Base-by-base conservation (phyloP, 2,888 invertebrate genomes). In the Dicycla oo region DNA sequence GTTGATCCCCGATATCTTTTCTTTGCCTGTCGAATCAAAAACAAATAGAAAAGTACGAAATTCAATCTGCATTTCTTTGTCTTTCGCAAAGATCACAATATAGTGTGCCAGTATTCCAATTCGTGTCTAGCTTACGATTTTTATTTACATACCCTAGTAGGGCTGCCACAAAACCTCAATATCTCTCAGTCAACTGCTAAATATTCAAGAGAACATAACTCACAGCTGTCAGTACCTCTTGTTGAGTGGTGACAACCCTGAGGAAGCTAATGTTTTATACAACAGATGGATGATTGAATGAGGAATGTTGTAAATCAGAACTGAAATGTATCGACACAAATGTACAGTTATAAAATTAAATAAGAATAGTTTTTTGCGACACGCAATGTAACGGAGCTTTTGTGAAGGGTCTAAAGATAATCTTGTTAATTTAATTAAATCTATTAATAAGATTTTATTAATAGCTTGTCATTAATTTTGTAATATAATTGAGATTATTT, bases 151-250 rank as follows among this genome's bases (percentile, higher is more conserved):
- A 80, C 47, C 69, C 73, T 69, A 69, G 60, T 73, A 79, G 72
- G 83, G 76, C 43, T 72, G 68, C 20, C 73, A 74, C 76, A 81
- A 75, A 73, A 75, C 83, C 80, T 78, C 86, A 75, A 84, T 80
- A 83, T 75, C 68, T 71, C 64, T 49, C 45, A 66, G 68, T 30
- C 58, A 69, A 67, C 86, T 90, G 82, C 80, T 92, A 91, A 91
- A 92, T 93, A 93, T 93, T 92, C 92, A 91, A 86, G 80, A 87
- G 86, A 75, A 78, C 86, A 86, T 90, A 88, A 90, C 87, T 91
- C 88, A 87, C 81, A 82, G 69, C 85, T 83, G 86, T 82, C 88
- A 75, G 70, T 75, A 15, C 71, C 75, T 70, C 81, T 78, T 69
- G 75, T 83, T 81, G 77, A 81, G 75, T 75, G 65, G 66, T 75